Evolutionary conservation across 2,797 vertebrate genomes (phyloP).

Genomic region (Discoglossus pictus): DNA sequence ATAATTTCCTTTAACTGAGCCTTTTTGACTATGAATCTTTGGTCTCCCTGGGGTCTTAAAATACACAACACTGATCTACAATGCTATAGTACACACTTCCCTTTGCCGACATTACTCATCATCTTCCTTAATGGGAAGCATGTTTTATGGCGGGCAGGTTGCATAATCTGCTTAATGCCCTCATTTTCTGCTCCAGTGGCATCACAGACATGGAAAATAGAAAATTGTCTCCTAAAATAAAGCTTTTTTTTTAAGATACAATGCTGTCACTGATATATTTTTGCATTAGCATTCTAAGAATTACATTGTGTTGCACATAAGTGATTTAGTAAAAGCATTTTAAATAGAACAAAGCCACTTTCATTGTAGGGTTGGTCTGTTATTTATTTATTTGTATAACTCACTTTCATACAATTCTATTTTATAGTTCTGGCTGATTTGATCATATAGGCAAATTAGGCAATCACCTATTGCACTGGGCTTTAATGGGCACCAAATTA

Average conservation of each 20-base stretch:
- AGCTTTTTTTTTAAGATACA: conserved; percentile 30
- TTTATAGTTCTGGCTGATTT: no score
- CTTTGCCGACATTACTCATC: conserved; percentile 61
- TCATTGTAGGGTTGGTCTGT: no score
- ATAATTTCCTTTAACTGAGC: conserved; percentile 71
- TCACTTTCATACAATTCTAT: no score
- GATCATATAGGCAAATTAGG: no score
- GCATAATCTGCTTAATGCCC: conserved; percentile 37
- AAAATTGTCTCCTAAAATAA: conserved; percentile 30
- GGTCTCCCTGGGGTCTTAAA: conserved; percentile 60
- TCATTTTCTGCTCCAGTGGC: conserved; percentile 49
- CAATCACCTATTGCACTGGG: no score
- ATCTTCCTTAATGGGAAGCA: conserved; percentile 50
- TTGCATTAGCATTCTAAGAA: conserved; percentile 16
- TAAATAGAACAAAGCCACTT: no score
- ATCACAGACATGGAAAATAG: conserved; percentile 19
- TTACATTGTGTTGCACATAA: conserved; percentile 20
- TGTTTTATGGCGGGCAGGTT: conserved; percentile 45
- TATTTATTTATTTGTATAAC: no score
- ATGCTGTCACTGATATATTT: conserved; percentile 15
- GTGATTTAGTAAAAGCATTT: conserved; percentile 26
- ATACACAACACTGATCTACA: conserved; percentile 60
- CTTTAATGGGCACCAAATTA: no score
- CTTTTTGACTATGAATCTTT: conserved; percentile 64
- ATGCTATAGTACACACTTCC: conserved; percentile 53